Base-by-base conservation (phyloP, 2,113 vertebrate genomes). In the Tachysurus fulvidraco region DNA sequence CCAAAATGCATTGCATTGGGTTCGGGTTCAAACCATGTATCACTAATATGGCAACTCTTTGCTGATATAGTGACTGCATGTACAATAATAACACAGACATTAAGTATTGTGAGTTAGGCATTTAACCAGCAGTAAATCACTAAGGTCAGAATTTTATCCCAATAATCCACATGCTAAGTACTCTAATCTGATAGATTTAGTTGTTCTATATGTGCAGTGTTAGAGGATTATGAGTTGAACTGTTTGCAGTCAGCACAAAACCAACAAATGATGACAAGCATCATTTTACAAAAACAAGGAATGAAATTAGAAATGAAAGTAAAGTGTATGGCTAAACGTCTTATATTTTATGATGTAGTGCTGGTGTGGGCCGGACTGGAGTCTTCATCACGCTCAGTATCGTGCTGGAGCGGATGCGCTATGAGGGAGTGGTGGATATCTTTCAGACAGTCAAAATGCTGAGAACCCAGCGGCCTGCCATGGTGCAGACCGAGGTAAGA, bases 361-460 rank as follows among this genome's bases (percentile, higher is more conserved):
- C 98, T 5, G 98, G 98, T 0, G 98, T 99, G 89, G 98, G 98
- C 83, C 93, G 98, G 91, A 99, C 98, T 0, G 98, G 98, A 0
- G 98, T 99, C 83, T 99, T 99, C 89, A 98, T 99, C 93, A 98
- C 98, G 0, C 94, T 99, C 87, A 99, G 98, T 90, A 99, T 99
- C 54, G 98, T 99, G 25, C 94, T 99, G 94, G 98, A 99, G 90
- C 92, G 98, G 50, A 99, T 99, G 98, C 97, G 98, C 80, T 99
- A 99, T 0, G 98, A 99, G 89, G 98, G 98, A 0, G 97, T 99
- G 90, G 98, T 99, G 91, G 98, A 99, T 93, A 97, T 99, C 91
- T 99, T 99, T 95, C 98, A 99, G 95, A 99, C 98, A 0, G 98
- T 99, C 90, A 99, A 99, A 95, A 98, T 99, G 98, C 96, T 99